phyloP scores from a whole-genome alignment of 2,113 vertebrate genomes.

The Sclerurus mexicanus region DNA sequence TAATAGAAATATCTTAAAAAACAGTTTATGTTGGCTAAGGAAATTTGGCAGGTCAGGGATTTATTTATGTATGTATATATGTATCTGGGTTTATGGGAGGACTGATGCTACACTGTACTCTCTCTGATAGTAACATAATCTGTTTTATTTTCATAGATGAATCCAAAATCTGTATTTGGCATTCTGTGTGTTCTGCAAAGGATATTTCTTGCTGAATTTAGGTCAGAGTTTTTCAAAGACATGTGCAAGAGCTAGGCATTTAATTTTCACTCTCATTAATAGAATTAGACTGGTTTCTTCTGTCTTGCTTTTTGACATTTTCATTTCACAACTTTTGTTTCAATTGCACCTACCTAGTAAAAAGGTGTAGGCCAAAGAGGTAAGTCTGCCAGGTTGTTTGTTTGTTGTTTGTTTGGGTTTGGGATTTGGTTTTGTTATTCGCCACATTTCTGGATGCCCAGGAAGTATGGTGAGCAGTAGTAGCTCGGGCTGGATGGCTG shows the following conservation, averaged over 20 bases:
- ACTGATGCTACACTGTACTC: neutral
- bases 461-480: neutral
- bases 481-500: neutral
- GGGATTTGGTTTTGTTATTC: neutral
- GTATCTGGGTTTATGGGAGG: conserved; percentile 25
- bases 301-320: neutral
- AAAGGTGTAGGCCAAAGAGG: neutral
- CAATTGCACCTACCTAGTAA: neutral
- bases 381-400: neutral
- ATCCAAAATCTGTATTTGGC: conserved; percentile 29
- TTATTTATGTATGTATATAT: conserved; percentile 27
- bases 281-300: neutral
- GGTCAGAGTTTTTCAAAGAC: conserved; percentile 33
- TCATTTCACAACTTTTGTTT: neutral
- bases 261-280: neutral
- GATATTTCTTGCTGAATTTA: conserved; percentile 15
- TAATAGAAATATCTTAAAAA: neutral
- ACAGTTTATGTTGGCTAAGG: neutral
- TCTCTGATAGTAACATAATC: conserved; percentile 32
- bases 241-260: neutral
- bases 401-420: neutral
- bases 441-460: neutral
- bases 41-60: conserved; percentile 11
- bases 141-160: conserved; percentile 44
- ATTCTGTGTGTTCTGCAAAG: conserved; percentile 24